Evolutionary conservation across 2,888 invertebrate genomes (phyloP), one percentile per base, ranked within the genome.

Genomic region (Harpagoxenus sublaevis): DNA sequence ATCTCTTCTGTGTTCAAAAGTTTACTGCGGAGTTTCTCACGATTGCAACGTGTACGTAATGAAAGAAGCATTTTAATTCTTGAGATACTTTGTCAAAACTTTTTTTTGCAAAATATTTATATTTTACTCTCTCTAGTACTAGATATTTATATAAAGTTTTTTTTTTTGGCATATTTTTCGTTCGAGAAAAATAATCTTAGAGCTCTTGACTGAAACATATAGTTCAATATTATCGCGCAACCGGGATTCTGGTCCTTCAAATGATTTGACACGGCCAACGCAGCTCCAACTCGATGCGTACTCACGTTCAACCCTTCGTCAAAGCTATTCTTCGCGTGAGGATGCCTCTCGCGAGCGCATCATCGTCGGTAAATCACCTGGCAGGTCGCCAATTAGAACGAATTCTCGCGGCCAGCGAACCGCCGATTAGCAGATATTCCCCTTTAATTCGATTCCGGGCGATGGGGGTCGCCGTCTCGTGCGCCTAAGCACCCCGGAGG

Each of bases 391-490:
- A 78, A 85, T 89, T 89, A 89, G 88, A 88, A 74, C 62, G 73
- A 70, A 84, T 83, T 81, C 81, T 70, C 77, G 57, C n/a, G n/a
- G n/a, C 48, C 78, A 48, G 68, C 65, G 66, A 77, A 83, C 81
- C 86, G 71, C 75, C 53, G 85, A 66, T 75, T 70, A 42, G 18
- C 60, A 28, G 28, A 83, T 71, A 79, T 79, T 74, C 74, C 84
- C 79, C 75, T 84, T 83, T 89, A 86, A 85, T 86, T 81, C 87
- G 83, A 83, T 70, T 75, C 42, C 62, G 65, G 71, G 82, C 79
- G 82, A 79, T 81, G 71, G 77, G 70, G 81, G 48, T 68, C 83
- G 60, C 45, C 74, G 86, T 85, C 89, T 84, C 87, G 89, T 89
- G 88, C 84, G 78, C 53, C 71, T 68, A 83, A 84, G 71, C 83